Evolutionary conservation across 92 coral and sea anemone species (phyloP).

Genomic region (Pocillopora grandis): DNA sequence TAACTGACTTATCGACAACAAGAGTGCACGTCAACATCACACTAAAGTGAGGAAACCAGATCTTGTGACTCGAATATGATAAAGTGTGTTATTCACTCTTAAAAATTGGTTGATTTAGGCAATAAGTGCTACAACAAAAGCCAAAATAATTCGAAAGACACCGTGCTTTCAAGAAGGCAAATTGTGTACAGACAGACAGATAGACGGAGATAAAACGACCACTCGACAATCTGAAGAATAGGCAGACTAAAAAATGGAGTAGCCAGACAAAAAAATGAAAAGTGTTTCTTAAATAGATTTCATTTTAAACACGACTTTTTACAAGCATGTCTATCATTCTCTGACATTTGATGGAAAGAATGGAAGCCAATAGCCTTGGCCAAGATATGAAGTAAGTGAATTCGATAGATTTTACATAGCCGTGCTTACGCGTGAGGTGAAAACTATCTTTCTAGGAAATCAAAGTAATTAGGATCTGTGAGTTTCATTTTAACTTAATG

Average conservation of each 20-base stretch:
- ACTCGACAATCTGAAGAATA: neutral
- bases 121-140: too few species aligned
- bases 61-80: too few species aligned
- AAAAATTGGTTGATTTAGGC: too few species aligned
- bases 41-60: too few species aligned
- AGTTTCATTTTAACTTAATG: constrained; percentile 40
- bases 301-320: neutral
- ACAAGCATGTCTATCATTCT: neutral
- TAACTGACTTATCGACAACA: too few species aligned
- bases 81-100: too few species aligned
- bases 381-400: too few species aligned
- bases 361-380: neutral
- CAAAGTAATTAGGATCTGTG: neutral
- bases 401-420: neutral
- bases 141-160: too few species aligned
- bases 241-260: neutral
- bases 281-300: neutral
- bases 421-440: neutral
- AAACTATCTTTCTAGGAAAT: neutral
- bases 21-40: too few species aligned
- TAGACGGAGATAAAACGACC: neutral
- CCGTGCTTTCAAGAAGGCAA: too few species aligned
- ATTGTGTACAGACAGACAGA: too few species aligned
- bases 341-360: neutral
- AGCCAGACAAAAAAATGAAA: neutral